Percentiles rank a stretch among this genome's conserved stretches.
phyloP scores from a whole-genome alignment of 2,797 vertebrate genomes.

The Muscicapa comitata region DNA sequence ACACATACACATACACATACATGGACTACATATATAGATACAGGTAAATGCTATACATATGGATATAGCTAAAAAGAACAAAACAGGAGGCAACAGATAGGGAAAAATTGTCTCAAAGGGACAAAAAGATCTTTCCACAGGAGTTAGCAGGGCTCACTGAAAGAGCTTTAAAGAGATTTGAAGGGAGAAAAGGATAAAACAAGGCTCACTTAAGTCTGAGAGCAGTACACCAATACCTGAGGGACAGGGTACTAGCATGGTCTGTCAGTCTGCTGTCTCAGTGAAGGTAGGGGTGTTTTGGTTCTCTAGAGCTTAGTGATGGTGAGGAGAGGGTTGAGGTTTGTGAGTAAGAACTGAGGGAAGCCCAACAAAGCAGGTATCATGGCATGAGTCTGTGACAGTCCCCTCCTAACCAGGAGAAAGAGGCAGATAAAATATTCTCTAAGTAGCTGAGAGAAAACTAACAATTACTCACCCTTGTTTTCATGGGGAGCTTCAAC shows the following conservation, averaged over 20 bases:
- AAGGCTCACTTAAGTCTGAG: not conserved
- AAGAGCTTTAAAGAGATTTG: not conserved
- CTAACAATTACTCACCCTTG: not conserved
- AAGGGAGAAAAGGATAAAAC: not conserved
- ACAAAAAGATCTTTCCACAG: not conserved
- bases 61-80: not conserved
- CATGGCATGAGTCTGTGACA: accelerated
- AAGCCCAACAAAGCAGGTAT: not conserved
- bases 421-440: not conserved
- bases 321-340: not conserved
- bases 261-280: not conserved
- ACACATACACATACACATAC: not conserved
- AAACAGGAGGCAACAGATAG: not conserved
- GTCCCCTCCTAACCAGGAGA: not conserved
- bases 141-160: not conserved
- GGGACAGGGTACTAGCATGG: not conserved
- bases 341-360: not conserved
- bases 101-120: not conserved
- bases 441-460: not conserved
- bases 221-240: not conserved
- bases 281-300: not conserved
- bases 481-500: not conserved
- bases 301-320: not conserved
- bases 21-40: not conserved
- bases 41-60: not conserved